phyloP scores from a whole-genome alignment of 2,113 vertebrate genomes.

The Pterocles gutturalis region DNA sequence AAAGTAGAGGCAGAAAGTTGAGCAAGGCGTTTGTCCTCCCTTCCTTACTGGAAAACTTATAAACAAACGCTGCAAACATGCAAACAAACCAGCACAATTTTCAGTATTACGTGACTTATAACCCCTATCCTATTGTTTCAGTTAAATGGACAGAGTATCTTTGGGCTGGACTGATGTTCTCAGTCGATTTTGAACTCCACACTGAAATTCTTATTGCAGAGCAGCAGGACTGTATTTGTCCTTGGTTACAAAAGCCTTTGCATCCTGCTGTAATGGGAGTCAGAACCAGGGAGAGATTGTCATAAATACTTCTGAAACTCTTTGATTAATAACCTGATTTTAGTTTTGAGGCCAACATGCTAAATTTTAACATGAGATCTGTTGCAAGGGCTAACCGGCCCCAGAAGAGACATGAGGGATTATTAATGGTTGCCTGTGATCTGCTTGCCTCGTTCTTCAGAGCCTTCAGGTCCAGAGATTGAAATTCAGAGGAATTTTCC shows the following conservation, averaged over 20 bases:
- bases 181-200: background rate
- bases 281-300: background rate
- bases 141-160: background rate
- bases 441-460: background rate
- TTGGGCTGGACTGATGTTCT: background rate
- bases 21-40: background rate
- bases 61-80: background rate
- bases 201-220: background rate
- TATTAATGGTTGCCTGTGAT: background rate
- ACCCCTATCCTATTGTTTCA: background rate
- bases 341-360: background rate
- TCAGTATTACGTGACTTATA: background rate
- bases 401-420: background rate
- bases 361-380: background rate
- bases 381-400: background rate
- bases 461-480: background rate
- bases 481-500: constrained; percentile 8
- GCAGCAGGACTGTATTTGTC: background rate
- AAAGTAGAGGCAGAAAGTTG: background rate
- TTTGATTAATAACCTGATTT: background rate
- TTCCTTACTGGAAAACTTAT: background rate
- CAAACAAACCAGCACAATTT: background rate
- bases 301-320: background rate
- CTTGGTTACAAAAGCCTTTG: background rate
- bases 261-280: background rate